Evolutionary conservation across 1,140 invertebrate species (phyloP), one percentile per base, ranked within the genome.

Genomic region (Druon quercuslanigerum): DNA sequence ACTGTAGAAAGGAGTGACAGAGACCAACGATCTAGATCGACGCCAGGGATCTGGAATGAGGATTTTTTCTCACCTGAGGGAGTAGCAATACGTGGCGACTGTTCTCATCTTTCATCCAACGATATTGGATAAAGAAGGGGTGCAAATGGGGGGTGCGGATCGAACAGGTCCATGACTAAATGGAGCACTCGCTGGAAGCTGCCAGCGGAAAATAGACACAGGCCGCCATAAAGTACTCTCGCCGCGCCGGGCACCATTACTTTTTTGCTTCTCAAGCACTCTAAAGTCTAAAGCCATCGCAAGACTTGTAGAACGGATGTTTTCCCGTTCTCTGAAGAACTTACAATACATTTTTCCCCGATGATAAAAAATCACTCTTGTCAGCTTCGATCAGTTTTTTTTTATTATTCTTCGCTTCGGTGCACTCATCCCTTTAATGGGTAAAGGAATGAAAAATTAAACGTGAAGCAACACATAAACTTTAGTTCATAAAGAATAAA

Each of bases 141-240:
- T 8, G 60, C 14, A 7, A 3, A 6, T 66, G 60, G 60, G 33
- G 8, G 13, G 33, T 40, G 9, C 33, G 25, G 60, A 66, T 66
- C 60, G 60, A 66, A 66, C 60, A 66, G 25, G 25, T 46, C 60
- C 60, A 33, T 66, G 25, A n/a, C 25, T 66, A 46, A 60, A 66
- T 40, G 60, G 60, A 33, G 60, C 40, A 40, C 60, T 40, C 60
- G 60, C 25, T 66, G 60, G 16, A 66, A 66, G 25, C 25, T 66
- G 33, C 60, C 14, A 66, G 33, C 60, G 60, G 60, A 66, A 66
- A 66, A 66, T 66, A 66, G 60, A 66, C 60, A 25, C 60, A 66
- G n/a, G 60, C 60, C 25, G 13, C 60, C n/a, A 66, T 66, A 66
- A 66, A 66, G 60, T 66, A 66, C 60, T 66, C 60, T 66, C 40